phyloP scores from a whole-genome alignment of 2,888 invertebrate genomes.

The Apeira syringaria region DNA sequence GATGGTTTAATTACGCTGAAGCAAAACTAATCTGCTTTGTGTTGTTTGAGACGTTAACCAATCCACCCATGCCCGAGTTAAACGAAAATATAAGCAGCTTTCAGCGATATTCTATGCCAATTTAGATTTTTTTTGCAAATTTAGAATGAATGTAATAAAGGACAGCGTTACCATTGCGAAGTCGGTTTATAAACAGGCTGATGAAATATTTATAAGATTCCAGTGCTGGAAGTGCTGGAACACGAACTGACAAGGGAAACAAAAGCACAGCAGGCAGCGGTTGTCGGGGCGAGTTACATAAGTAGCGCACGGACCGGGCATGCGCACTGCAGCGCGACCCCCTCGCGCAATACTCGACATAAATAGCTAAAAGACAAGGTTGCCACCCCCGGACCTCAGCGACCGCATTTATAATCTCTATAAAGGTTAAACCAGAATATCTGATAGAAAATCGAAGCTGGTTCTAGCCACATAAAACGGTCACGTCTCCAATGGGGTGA shows the following conservation, averaged over 20 bases:
- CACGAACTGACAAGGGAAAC: conserved; percentile 27
- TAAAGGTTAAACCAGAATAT: conserved; percentile 79
- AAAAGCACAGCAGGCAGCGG: conserved; percentile 38
- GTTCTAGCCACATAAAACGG: conserved; percentile 53
- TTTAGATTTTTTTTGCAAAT: background rate
- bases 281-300: conserved; percentile 67
- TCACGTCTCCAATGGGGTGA: conserved; percentile 40
- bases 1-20: conserved; percentile 39
- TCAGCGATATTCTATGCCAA: too few relatives aligned
- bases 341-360: conserved; percentile 73
- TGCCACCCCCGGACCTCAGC: conserved; percentile 75
- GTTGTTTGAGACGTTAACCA: conserved; percentile 19
- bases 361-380: conserved; percentile 83
- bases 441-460: conserved; percentile 67
- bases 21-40: conserved; percentile 31
- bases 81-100: too few relatives aligned
- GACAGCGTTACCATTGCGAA: conserved; percentile 42
- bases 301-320: conserved; percentile 63
- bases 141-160: conserved; percentile 21
- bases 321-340: conserved; percentile 68
- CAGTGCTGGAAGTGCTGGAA: conserved; percentile 36
- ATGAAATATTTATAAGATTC: conserved; percentile 55
- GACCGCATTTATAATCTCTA: conserved; percentile 79
- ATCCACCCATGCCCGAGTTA: conserved; percentile 1
- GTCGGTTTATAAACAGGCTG: conserved; percentile 36